Conservation (phyloP, 2,888 invertebrate species). For the Dendrolimus houi region DNA sequence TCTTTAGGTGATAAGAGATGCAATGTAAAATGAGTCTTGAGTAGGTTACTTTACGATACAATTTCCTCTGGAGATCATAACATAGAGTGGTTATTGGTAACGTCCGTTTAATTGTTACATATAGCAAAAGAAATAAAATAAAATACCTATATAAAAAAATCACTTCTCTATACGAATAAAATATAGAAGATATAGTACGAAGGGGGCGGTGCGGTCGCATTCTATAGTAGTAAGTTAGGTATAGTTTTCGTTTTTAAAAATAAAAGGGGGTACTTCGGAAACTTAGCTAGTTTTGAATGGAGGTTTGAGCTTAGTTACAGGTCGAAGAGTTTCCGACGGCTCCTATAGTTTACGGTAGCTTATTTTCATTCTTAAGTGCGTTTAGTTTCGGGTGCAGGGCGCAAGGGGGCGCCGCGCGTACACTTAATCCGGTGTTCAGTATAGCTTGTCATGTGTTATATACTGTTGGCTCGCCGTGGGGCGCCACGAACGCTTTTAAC, state of each 20-base stretch:
- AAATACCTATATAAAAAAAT: conserved; percentile 57
- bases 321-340: conserved; percentile 7
- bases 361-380: conserved; percentile 7
- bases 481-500: conserved; percentile 8
- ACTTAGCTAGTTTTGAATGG: background rate
- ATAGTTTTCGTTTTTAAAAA: conserved; percentile 25
- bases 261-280: conserved; percentile 10
- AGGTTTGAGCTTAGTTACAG: background rate
- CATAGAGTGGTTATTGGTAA: conserved; percentile 54
- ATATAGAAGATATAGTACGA: conserved; percentile 42
- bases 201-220: conserved; percentile 45
- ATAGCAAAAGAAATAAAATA: conserved; percentile 39
- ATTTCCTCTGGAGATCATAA: conserved; percentile 48
- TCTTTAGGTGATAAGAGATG: conserved; percentile 11
- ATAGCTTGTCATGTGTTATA: conserved; percentile 25
- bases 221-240: conserved; percentile 37
- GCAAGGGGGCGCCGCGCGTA: conserved; percentile 17
- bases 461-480: conserved; percentile 25
- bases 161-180: conserved; percentile 58
- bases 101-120: conserved; percentile 65
- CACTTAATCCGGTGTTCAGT: conserved; percentile 27
- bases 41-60: conserved; percentile 54
- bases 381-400: conserved; percentile 2
- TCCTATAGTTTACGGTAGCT: conserved; percentile 1
- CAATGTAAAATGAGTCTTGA: conserved; percentile 28